Evolutionary conservation across 2,888 invertebrate species (phyloP).

Genomic region (Athalia rosae): DNA sequence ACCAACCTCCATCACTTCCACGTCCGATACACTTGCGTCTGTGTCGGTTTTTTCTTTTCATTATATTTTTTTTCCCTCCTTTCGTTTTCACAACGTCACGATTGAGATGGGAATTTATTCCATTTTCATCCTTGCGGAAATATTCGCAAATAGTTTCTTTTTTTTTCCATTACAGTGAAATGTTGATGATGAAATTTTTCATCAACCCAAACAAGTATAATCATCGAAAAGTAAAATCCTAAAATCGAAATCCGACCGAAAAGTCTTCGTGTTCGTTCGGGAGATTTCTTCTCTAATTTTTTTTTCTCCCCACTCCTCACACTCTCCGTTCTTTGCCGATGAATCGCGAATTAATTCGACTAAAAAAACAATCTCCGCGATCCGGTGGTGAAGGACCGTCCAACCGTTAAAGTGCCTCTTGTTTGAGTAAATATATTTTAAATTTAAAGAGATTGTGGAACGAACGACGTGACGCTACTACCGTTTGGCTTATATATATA

Average conservation of each 20-base stretch:
- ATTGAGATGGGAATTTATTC: neutral
- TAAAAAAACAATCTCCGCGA: conserved; percentile 13
- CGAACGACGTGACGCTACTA: too few relatives aligned
- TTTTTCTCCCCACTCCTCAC: too few relatives aligned
- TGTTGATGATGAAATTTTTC: too few relatives aligned
- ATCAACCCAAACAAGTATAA: too few relatives aligned
- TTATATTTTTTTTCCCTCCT: neutral
- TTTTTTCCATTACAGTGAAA: too few relatives aligned
- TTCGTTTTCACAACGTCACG: neutral
- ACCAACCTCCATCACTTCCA: conserved; percentile 9
- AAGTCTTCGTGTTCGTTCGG: too few relatives aligned
- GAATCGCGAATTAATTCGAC: conserved; percentile 9
- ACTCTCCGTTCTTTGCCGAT: too few relatives aligned
- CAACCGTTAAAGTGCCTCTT: conserved; percentile 27
- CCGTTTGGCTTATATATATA: neutral
- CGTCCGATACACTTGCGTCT: neutral
- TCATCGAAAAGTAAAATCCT: too few relatives aligned
- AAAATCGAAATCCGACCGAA: too few relatives aligned
- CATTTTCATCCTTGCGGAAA: neutral
- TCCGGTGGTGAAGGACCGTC: neutral
- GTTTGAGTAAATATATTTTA: conserved; percentile 34
- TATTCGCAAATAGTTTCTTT: too few relatives aligned
- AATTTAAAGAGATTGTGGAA: conserved; percentile 1
- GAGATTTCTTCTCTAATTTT: too few relatives aligned
- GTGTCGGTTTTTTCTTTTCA: neutral